phyloP scores from a whole-genome alignment of 92 coral and sea anemone genomes.

The Paragorgia papillata region DNA sequence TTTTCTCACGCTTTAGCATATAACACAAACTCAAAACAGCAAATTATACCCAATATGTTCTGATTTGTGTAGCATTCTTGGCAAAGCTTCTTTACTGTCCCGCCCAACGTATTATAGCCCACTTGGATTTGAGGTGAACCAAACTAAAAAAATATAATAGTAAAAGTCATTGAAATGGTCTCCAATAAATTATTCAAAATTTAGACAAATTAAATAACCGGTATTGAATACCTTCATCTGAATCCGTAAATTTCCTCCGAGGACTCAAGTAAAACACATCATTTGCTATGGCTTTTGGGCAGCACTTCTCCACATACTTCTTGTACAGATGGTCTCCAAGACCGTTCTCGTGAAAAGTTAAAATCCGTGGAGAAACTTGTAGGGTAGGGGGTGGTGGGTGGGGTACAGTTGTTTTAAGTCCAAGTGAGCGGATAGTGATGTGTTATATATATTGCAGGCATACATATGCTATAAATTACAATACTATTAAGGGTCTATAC shows the following conservation, averaged over 20 bases:
- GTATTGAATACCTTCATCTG: slow-evolving; percentile 51
- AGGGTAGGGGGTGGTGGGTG: slow-evolving; percentile 21
- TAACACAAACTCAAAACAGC: no score
- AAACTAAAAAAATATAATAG: slow-evolving; percentile 31
- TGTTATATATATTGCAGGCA: no score
- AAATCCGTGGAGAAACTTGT: no score
- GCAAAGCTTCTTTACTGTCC: slow-evolving; percentile 41
- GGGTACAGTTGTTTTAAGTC: no score
- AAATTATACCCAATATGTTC: slow-evolving; percentile 6
- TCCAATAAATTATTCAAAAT: no score
- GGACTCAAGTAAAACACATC: slow-evolving; percentile 52
- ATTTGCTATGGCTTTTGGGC: slow-evolving; percentile 13
- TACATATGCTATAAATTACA: no score
- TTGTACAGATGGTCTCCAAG: slow-evolving; percentile 43
- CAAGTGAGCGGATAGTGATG: no score
- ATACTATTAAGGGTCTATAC: no score
- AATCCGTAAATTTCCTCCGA: slow-evolving; percentile 37
- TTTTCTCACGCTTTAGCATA: no score
- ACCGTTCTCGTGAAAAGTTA: no score
- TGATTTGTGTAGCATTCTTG: slow-evolving; percentile 45
- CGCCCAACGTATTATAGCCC: slow-evolving; percentile 38
- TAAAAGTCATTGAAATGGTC: no score
- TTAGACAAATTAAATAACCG: no score
- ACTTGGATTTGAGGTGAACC: slow-evolving; percentile 42
- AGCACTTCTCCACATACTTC: slow-evolving; percentile 45